Evolutionary conservation across 2,888 invertebrate species (phyloP).

Genomic region (Chironomus tentans): DNA sequence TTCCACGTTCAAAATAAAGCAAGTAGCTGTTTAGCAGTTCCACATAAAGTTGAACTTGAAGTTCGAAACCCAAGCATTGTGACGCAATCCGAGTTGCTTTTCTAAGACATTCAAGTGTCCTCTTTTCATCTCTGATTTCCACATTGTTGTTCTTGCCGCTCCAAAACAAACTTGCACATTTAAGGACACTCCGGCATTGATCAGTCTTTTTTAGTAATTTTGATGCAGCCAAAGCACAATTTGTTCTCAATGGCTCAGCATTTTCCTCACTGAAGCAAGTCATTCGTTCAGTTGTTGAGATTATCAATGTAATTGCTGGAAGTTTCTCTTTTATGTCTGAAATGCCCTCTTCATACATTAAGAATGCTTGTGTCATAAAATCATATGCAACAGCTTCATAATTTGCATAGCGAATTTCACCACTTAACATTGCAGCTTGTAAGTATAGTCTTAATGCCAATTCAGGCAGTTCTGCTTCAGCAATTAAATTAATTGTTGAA

Average conservation of each 20-base stretch:
- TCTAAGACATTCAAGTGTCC: constrained; percentile 89
- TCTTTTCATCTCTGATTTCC: constrained; percentile 78
- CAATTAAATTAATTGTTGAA: constrained; percentile 85
- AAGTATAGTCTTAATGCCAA: constrained; percentile 86
- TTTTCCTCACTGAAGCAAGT: constrained; percentile 93
- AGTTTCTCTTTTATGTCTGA: constrained; percentile 95
- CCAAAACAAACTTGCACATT: constrained; percentile 97
- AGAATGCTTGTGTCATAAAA: constrained; percentile 89
- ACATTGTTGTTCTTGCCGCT: constrained; percentile 58
- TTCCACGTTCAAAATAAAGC: constrained; percentile 84
- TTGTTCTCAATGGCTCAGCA: constrained; percentile 90
- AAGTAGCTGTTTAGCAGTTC: constrained; percentile 91
- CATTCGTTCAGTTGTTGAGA: constrained; percentile 91
- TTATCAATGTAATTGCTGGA: constrained; percentile 90
- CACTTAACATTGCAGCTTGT: constrained; percentile 89
- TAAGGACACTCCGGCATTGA: constrained; percentile 89
- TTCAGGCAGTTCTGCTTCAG: constrained; percentile 92
- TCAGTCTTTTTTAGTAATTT: constrained; percentile 96
- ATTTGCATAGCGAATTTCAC: constrained; percentile 85
- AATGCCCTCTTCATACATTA: constrained; percentile 96
- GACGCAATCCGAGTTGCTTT: constrained; percentile 91
- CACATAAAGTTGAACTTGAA: constrained; percentile 91
- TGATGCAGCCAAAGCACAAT: constrained; percentile 91
- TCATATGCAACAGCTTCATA: constrained; percentile 97
- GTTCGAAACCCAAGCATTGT: constrained; percentile 94